Percentiles rank a stretch among this genome's conserved stretches.
Conservation (phyloP, 2,113 vertebrate species). For the Sinocyclocheilus anshuiensis region DNA sequence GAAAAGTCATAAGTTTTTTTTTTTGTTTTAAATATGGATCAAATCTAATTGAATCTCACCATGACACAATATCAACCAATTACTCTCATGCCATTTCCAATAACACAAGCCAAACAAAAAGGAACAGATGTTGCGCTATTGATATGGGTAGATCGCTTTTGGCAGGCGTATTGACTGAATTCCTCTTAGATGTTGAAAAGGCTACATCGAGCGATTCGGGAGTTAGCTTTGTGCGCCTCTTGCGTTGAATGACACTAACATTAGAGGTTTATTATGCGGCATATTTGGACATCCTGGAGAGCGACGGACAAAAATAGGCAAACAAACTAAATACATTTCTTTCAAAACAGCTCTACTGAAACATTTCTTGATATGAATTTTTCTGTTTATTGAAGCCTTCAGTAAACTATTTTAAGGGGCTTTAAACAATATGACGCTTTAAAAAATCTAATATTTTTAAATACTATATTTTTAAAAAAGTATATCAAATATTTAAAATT, state of each 20-base stretch:
- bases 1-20: too few species aligned
- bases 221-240: conserved; percentile 74
- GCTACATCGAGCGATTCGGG: conserved; percentile 69
- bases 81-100: conserved; percentile 70
- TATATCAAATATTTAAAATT: too few species aligned
- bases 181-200: too few species aligned
- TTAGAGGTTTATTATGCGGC: conserved; percentile 72
- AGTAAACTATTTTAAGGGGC: neutral
- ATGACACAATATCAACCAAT: conserved; percentile 80
- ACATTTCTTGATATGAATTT: neutral
- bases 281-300: conserved; percentile 76
- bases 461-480: too few species aligned
- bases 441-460: too few species aligned
- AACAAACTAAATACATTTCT: neutral
- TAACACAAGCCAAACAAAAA: conserved; percentile 68
- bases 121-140: conserved; percentile 76
- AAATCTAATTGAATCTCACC: conserved; percentile 71
- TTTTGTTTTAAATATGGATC: too few species aligned
- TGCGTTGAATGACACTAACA: conserved; percentile 69
- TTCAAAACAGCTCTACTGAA: neutral
- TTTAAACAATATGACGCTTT: too few species aligned
- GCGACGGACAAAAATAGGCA: conserved; percentile 20
- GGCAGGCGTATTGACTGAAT: too few species aligned
- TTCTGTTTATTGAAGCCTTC: neutral
- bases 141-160: conserved; percentile 67